A percentile compares a stretch with the other conserved stretches of the same genome.
phyloP scores from a whole-genome alignment of 2,888 invertebrate genomes.

The Diplolepis rosae region DNA sequence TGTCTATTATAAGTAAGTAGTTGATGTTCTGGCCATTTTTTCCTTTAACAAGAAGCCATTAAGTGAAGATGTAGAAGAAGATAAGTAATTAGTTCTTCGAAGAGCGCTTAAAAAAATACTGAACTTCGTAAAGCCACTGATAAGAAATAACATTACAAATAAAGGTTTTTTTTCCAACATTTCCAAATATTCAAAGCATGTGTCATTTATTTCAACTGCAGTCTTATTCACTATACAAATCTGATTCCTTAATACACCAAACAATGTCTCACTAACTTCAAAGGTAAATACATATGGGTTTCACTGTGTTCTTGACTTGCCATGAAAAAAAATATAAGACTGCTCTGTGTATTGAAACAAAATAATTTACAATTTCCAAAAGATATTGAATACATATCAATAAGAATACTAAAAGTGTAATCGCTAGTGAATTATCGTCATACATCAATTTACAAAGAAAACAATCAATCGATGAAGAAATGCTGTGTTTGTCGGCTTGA shows the following conservation, averaged over 20 bases:
- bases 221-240: constrained; percentile 69
- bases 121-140: constrained; percentile 9
- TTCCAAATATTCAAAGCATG: constrained; percentile 56
- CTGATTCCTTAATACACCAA: constrained; percentile 62
- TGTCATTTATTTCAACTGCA: constrained; percentile 67
- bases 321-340: constrained; percentile 42
- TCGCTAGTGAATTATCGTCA: constrained; percentile 49
- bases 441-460: constrained; percentile 49
- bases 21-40: no score
- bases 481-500: constrained; percentile 37
- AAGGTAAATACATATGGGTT: constrained; percentile 42
- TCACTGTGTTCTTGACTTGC: constrained; percentile 37
- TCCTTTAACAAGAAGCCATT: no score
- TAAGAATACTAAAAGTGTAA: constrained; percentile 53
- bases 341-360: constrained; percentile 37
- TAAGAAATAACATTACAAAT: constrained; percentile 35
- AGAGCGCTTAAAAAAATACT: neutral
- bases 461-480: constrained; percentile 45
- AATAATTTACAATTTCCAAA: constrained; percentile 50
- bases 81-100: neutral
- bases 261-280: constrained; percentile 54
- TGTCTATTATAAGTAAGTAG: no score
- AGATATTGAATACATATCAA: no score
- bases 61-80: no score
- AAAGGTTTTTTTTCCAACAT: constrained; percentile 54